Conservation (phyloP, 1,140 invertebrate genomes). For the Magallana angulata region DNA sequence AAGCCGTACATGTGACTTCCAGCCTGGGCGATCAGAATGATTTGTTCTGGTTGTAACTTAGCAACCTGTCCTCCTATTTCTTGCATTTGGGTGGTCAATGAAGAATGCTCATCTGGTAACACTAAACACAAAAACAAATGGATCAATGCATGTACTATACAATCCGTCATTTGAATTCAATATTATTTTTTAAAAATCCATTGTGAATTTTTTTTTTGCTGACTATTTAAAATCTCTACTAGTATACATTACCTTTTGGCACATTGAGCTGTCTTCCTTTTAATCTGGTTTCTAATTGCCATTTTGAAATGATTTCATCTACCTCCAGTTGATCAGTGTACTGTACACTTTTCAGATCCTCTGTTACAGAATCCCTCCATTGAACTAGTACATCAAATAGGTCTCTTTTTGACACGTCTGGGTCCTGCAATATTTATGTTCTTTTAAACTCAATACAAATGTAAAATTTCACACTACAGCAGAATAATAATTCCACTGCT, state of each 20-base stretch:
- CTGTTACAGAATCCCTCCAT: constrained; percentile 63
- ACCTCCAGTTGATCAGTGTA: constrained; percentile 61
- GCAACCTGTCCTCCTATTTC: constrained; percentile 70
- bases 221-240: too few relatives aligned
- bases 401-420: constrained; percentile 70
- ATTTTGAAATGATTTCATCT: constrained; percentile 60
- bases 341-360: constrained; percentile 55
- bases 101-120: constrained; percentile 47
- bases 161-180: too few relatives aligned
- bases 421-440: constrained; percentile 54
- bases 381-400: constrained; percentile 62
- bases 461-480: too few relatives aligned
- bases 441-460: too few relatives aligned
- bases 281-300: constrained; percentile 68
- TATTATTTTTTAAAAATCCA: too few relatives aligned
- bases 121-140: neutral
- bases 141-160: too few relatives aligned
- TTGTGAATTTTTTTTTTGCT: too few relatives aligned
- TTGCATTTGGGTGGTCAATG: constrained; percentile 59
- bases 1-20: constrained; percentile 75
- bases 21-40: constrained; percentile 72
- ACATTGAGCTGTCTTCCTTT: constrained; percentile 55
- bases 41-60: constrained; percentile 69
- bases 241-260: constrained; percentile 31
- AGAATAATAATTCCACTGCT: too few relatives aligned